Base-by-base conservation (phyloP, 2,888 invertebrate species). In the Melieria picta region DNA sequence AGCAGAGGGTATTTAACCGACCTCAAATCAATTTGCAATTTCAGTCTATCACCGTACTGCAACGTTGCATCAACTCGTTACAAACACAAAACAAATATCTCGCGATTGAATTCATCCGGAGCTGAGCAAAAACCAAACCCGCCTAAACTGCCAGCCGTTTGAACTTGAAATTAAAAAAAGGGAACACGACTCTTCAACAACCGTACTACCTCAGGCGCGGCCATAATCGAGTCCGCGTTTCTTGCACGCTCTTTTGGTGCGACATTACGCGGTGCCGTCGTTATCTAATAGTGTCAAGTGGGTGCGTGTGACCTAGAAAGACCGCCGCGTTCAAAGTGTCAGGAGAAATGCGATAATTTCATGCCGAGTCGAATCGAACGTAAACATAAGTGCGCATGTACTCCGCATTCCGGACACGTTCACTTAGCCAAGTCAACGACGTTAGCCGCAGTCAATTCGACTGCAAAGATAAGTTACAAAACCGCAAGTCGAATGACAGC, bases 31-130 rank as follows among this genome's bases (percentile, higher is more conserved):
- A 82, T 85, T 84, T 82, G 84, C 84, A 85, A 87, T 87, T 87
- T 87, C 87, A 87, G 87, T 87, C 87, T 86, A 86, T 86, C 85
- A 84, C 83, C 86, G 85, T 83, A 85, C 85, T 86, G 85, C 87
- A 84, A 83, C 81, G 82, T 83, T 84, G 83, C 81, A 83, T 79
- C 82, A 85, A 83, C 84, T 83, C 80, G 66, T 63, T 69, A 67
- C 57, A 65, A 58, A 52, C 66, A 72, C 47, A 65, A 67, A 68
- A 57, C 47, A 68, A 30, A 30, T 30, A 30, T 30, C 30, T 30
- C 30, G 30, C 30, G 30, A 30, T 30, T 30, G 30, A 30, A 30
- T 30, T 30, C 30, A 30, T 30, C 30, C 30, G 30, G 30, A 30
- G 30, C 30, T 30, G 57, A 70, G 69, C 50, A 67, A 78, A 56